phyloP scores from a whole-genome alignment of 2,888 invertebrate genomes.

The Caenorhabditis sulstoni region DNA sequence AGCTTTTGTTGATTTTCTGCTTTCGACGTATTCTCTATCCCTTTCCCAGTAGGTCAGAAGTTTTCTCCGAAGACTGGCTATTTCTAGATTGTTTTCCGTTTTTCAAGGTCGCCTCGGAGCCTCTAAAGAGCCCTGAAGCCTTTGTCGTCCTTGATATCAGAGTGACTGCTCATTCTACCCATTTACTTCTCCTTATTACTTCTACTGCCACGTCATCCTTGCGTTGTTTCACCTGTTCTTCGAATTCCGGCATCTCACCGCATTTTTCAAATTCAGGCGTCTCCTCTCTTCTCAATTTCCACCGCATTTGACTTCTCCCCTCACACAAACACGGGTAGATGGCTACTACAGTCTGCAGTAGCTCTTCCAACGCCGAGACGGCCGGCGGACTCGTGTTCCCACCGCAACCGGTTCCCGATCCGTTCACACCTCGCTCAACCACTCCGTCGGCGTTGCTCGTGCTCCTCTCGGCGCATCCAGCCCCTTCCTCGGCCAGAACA shows the following conservation, averaged over 20 bases:
- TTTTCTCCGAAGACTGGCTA: too few species aligned
- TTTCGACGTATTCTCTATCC: neutral
- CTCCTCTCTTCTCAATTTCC: neutral
- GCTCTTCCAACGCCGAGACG: neutral
- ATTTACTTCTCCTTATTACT: neutral
- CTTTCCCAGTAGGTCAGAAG: too few species aligned
- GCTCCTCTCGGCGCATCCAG: slow-evolving; percentile 36
- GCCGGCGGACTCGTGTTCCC: slow-evolving; percentile 29
- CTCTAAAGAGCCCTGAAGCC: too few species aligned
- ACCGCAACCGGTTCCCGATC: slow-evolving; percentile 26
- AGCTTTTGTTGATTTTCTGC: neutral
- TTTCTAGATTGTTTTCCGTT: too few species aligned
- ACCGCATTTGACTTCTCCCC: neutral
- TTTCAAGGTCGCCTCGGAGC: too few species aligned
- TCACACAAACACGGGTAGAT: neutral
- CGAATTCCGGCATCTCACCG: too few species aligned
- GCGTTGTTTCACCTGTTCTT: too few species aligned
- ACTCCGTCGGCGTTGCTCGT: slow-evolving; percentile 48
- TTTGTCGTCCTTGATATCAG: too few species aligned
- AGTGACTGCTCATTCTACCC: too few species aligned
- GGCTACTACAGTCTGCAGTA: slow-evolving; percentile 25
- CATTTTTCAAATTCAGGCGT: neutral
- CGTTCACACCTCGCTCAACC: slow-evolving; percentile 22
- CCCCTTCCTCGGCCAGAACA: neutral
- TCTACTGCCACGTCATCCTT: too few species aligned